A percentile compares a stretch with the other conserved stretches of the same genome.
phyloP scores from a whole-genome alignment of 2,113 vertebrate species.

The Cricetomys ansorgei region DNA sequence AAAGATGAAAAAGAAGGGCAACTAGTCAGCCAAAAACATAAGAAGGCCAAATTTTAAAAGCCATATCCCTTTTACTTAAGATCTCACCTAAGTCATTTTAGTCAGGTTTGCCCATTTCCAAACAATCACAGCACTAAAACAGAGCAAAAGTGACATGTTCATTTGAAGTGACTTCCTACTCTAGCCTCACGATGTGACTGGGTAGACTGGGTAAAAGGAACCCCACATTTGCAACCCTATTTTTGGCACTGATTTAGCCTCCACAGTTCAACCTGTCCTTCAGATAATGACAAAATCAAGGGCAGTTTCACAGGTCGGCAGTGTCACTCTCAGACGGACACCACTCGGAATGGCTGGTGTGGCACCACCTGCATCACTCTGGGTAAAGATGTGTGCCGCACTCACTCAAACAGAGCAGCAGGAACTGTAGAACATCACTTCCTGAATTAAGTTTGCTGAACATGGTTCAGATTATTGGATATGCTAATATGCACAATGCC shows the following conservation, averaged over 20 bases:
- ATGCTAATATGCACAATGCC: constrained; percentile 97
- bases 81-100: constrained; percentile 58
- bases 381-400: constrained; percentile 56
- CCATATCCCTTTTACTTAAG: not conserved
- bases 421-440: constrained; percentile 85
- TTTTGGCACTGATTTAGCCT: constrained; percentile 66
- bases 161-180: constrained; percentile 73
- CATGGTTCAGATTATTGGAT: constrained; percentile 99
- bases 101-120: constrained; percentile 69
- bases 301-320: constrained; percentile 73
- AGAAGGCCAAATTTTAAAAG: constrained; percentile 34
- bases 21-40: not conserved
- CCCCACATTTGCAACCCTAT: constrained; percentile 68
- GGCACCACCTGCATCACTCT: not conserved
- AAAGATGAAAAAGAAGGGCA: not conserved
- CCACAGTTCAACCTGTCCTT: constrained; percentile 73
- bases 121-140: constrained; percentile 75
- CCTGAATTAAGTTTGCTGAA: constrained; percentile 96
- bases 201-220: constrained; percentile 72
- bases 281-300: constrained; percentile 61
- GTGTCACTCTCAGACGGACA: constrained; percentile 55
- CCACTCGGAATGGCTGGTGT: constrained; percentile 5
- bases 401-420: constrained; percentile 71
- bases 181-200: constrained; percentile 66
- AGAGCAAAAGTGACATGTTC: constrained; percentile 72